Evolutionary conservation across 1,140 invertebrate genomes (phyloP), one percentile per base, ranked within the genome.

Genomic region (Kradibia gibbosae): DNA sequence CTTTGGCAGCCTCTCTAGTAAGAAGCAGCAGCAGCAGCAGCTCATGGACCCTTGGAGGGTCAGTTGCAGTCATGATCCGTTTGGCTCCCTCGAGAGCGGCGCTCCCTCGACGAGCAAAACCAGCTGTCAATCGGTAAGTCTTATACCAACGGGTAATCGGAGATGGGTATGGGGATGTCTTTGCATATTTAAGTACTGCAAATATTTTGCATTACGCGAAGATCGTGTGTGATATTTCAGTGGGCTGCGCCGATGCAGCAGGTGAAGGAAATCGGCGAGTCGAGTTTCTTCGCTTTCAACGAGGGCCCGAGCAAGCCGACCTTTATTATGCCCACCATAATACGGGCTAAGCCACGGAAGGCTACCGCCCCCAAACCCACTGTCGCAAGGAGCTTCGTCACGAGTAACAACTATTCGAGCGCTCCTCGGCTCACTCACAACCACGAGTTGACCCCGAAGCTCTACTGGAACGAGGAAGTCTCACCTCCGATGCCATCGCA

Each of bases 401-500:
- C 28, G 13, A 45, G 45, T 0, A 60, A 20, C 22, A 76, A 81
- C 31, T 82, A 82, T 31, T 77, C 74, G 25, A 22, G 39, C 1
- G 80, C 80, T 1, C 72, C 82, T 1, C 25, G 65, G 20, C 20
- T 75, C 28, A 36, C 39, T n/a, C 28, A 25, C n/a, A 28, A 39
- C 79, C 60, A 77, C 75, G 28, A 86, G 72, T 20, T 25, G 25
- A 34, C 5, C 1, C 4, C 74, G n/a, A 83, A 71, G 13, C 78
- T 82, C 50, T 67, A 74, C 1, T 90, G 90, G 89, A 72, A 81
- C n/a, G 74, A 85, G 31, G 82, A 87, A 39, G 86, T 88, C 42
- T 86, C 95, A 70, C 95, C 94, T 0, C 95, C 95, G 0, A 96
- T 96, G 95, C 95, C 95, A 10, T 93, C 92, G 25, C 92, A 94